phyloP scores from a whole-genome alignment of 2,888 invertebrate species.

The Zhuqinia jingwanae region DNA sequence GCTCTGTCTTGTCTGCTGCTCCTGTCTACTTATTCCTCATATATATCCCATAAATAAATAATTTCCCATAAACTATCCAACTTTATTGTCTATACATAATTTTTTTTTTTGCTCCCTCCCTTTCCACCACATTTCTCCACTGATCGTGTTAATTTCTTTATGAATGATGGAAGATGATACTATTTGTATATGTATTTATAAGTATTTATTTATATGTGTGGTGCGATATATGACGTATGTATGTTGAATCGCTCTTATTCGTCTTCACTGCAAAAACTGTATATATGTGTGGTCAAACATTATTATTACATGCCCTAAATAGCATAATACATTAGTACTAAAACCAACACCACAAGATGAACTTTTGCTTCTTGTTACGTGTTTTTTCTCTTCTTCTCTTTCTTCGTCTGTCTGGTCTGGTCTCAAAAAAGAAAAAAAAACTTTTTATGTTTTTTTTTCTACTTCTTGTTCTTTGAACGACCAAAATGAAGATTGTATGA shows the following conservation, averaged over 20 bases:
- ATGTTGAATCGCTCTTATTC: slow-evolving; percentile 34
- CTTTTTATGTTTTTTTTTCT: too few species aligned
- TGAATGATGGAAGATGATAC: slow-evolving; percentile 5
- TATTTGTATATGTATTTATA: too few species aligned
- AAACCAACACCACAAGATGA: slow-evolving; percentile 30
- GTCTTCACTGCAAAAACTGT: slow-evolving; percentile 53
- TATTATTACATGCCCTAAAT: slow-evolving; percentile 35
- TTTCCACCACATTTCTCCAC: slow-evolving; percentile 2
- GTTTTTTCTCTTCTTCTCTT: not conserved
- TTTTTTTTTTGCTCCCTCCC: not conserved
- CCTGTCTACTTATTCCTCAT: slow-evolving; percentile 6
- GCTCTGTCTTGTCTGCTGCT: slow-evolving; percentile 10
- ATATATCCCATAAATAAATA: slow-evolving; percentile 47
- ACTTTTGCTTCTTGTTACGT: slow-evolving; percentile 15
- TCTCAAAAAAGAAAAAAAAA: slow-evolving; percentile 3
- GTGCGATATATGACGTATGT: slow-evolving; percentile 9
- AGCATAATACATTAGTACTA: slow-evolving; percentile 18
- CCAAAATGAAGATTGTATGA: slow-evolving; percentile 59
- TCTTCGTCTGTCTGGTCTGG: slow-evolving; percentile 22
- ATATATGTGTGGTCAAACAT: slow-evolving; percentile 38
- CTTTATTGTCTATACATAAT: slow-evolving; percentile 24
- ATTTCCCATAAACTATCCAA: slow-evolving; percentile 42
- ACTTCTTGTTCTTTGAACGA: slow-evolving; percentile 25
- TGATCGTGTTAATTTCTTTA: slow-evolving; percentile 45
- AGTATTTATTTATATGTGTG: too few species aligned